These are phyloP conservation scores for Xanthorhoe designata DNA, from an alignment of 2,888 invertebrate genomes.

Conservation along the genomic window DNA sequence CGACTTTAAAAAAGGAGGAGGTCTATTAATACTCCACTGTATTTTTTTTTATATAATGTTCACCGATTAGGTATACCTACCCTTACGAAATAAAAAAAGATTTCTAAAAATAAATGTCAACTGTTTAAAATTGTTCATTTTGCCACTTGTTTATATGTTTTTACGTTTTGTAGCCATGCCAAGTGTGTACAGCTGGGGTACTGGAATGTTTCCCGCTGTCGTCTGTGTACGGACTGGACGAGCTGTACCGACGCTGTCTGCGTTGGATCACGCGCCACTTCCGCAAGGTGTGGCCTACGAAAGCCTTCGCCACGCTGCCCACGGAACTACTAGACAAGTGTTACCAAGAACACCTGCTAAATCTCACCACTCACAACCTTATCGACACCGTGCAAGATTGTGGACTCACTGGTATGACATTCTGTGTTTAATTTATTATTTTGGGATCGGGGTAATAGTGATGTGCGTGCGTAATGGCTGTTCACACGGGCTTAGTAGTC, in stretches of 20 bases:
- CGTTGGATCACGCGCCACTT: slow-evolving; percentile 96
- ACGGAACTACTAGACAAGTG: slow-evolving; percentile 93
- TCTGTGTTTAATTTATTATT: not conserved
- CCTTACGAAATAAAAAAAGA: no score
- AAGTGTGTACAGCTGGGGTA: slow-evolving; percentile 94
- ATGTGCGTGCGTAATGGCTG: no score
- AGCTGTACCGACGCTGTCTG: slow-evolving; percentile 93
- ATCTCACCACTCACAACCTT: slow-evolving; percentile 92
- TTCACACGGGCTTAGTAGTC: no score
- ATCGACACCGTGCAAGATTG: slow-evolving; percentile 94
- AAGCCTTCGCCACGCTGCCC: slow-evolving; percentile 94
- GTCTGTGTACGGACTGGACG: slow-evolving; percentile 94
- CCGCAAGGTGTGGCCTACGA: slow-evolving; percentile 94
- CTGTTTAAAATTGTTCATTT: no score
- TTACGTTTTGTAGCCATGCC: slow-evolving; percentile 89
- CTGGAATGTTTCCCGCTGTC: slow-evolving; percentile 95
- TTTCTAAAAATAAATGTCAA: no score
- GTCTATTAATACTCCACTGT: no score
- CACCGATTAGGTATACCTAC: no score
- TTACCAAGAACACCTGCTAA: slow-evolving; percentile 92
- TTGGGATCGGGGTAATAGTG: no score
- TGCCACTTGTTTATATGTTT: not conserved
- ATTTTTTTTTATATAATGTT: no score
- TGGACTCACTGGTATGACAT: slow-evolving; percentile 85
- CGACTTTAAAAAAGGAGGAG: no score